Base-by-base conservation (phyloP, 2,888 invertebrate species). In the Lithophane semibrunnea region DNA sequence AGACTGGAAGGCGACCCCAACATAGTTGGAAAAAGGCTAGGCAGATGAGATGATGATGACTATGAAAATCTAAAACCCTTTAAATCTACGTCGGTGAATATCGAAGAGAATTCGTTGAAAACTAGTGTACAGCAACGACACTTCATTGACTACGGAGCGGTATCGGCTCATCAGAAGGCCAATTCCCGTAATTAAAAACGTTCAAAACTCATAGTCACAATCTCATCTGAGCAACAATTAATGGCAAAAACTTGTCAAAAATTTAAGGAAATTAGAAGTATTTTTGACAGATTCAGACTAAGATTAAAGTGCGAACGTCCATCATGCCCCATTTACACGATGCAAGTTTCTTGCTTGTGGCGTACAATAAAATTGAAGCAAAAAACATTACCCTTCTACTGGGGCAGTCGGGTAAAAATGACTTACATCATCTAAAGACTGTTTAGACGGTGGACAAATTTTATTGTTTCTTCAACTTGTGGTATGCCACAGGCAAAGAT, bases 81-180 rank as follows among this genome's bases (percentile, higher is more conserved):
- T 24, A 73, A 52, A 54, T 29, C 21, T 47, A 29, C 4, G n/a
- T n/a, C 12, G 18, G 0, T 49, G 16, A 21, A 21, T 12, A 56
- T 61, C 16, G 16, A 37, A 12, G 16, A 74, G 21, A 42, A 42
- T 42, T 42, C 13, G 7, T 54, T 44, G 42, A 42, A 24, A 73
- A 21, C 18, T 42, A 16, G 44, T 12, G n/a, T n/a, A 65, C 24
- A 44, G 24, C 5, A 24, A 24, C 9, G 9, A n/a, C 8, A 63
- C 3, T 44, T 66, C 5, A 12, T 58, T n/a, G 16, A 21, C 13
- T 37, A 9, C 4, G 49, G 37, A 68, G 84, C 44, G 64, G 58
- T 78, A 83, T 68, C 64, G 52, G 52, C 21, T 64, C 49, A 68
- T 63, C 29, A 18, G 37, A 63, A 63, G 12, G 18, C 2, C 37